Evolutionary conservation across 2,888 invertebrate species (phyloP).

Genomic region (Gnatocerus cornutus): DNA sequence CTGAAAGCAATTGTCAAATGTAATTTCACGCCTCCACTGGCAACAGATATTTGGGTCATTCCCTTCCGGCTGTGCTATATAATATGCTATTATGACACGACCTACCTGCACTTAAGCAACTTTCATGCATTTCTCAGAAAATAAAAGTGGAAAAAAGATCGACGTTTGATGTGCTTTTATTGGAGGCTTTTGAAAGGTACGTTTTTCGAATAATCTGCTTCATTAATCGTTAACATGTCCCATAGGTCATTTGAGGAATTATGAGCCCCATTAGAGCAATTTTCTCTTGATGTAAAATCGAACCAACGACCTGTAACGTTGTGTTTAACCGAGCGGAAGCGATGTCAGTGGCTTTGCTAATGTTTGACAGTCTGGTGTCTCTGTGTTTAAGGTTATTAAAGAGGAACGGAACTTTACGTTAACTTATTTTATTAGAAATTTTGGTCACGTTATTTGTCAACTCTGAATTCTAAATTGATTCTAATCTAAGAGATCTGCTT

Average conservation of each 20-base stretch:
- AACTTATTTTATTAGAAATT: too few relatives aligned
- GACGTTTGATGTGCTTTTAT: slow-evolving; percentile 22
- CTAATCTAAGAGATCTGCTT: too few relatives aligned
- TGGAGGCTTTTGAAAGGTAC: slow-evolving; percentile 25
- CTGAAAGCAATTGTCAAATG: slow-evolving; percentile 66
- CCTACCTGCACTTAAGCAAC: slow-evolving; percentile 32
- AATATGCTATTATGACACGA: slow-evolving; percentile 36
- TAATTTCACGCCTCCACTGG: slow-evolving; percentile 67
- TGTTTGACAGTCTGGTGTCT: slow-evolving; percentile 11
- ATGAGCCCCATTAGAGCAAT: slow-evolving; percentile 69
- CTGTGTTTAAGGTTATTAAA: neutral
- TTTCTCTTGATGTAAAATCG: slow-evolving; percentile 66
- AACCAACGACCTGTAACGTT: slow-evolving; percentile 67
- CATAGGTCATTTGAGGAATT: slow-evolving; percentile 67
- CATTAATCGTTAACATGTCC: slow-evolving; percentile 60
- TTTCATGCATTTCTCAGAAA: too few relatives aligned
- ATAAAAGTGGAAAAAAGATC: slow-evolving; percentile 6
- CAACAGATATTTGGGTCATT: slow-evolving; percentile 61
- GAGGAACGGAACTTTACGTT: too few relatives aligned
- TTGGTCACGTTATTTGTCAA: too few relatives aligned
- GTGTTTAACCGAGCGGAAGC: slow-evolving; percentile 62
- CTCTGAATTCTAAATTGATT: too few relatives aligned
- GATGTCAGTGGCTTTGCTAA: slow-evolving; percentile 61
- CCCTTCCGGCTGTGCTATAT: slow-evolving; percentile 16
- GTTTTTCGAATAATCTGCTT: slow-evolving; percentile 47